A percentile compares a stretch with the other conserved stretches of the same genome.
Evolutionary conservation across 1,140 invertebrate species (phyloP).

Genomic region (Schlechtendalia chinensis): DNA sequence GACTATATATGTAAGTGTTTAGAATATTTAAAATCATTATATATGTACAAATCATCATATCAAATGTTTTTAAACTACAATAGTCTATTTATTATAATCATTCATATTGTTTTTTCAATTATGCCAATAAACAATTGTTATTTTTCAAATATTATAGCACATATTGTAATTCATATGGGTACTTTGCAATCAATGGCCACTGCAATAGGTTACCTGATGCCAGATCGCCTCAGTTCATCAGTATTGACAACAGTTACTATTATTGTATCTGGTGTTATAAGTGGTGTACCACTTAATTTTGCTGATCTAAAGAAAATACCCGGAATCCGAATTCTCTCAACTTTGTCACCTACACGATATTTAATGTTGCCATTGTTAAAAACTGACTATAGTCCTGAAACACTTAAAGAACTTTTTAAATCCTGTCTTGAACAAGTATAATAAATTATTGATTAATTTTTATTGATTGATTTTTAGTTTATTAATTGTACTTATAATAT

Average conservation of each 20-base stretch:
- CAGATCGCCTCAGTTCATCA: slow-evolving; percentile 60
- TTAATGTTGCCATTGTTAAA: slow-evolving; percentile 66
- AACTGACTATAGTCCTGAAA: slow-evolving; percentile 66
- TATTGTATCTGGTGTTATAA: slow-evolving; percentile 62
- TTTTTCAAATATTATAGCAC: slow-evolving; percentile 59
- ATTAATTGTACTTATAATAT: not conserved
- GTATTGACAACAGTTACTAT: slow-evolving; percentile 65
- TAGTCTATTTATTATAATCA: too few relatives aligned
- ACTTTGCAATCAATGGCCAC: slow-evolving; percentile 73
- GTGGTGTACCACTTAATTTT: slow-evolving; percentile 27
- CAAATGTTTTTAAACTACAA: not conserved
- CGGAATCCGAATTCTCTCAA: slow-evolving; percentile 63
- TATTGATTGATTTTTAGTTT: not conserved
- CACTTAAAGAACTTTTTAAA: slow-evolving; percentile 61
- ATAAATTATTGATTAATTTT: not conserved
- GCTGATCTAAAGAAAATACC: slow-evolving; percentile 29
- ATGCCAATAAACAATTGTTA: not conserved
- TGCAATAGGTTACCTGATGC: slow-evolving; percentile 67
- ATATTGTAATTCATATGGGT: slow-evolving; percentile 76
- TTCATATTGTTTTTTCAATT: too few relatives aligned
- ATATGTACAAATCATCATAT: not conserved
- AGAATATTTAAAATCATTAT: not conserved
- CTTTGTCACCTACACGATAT: slow-evolving; percentile 67
- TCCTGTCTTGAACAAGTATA: slow-evolving; percentile 61
- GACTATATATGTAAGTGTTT: slow-evolving; percentile 67